phyloP scores from a whole-genome alignment of 92 coral and sea anemone species.

The Umimayanthus kanabou region DNA sequence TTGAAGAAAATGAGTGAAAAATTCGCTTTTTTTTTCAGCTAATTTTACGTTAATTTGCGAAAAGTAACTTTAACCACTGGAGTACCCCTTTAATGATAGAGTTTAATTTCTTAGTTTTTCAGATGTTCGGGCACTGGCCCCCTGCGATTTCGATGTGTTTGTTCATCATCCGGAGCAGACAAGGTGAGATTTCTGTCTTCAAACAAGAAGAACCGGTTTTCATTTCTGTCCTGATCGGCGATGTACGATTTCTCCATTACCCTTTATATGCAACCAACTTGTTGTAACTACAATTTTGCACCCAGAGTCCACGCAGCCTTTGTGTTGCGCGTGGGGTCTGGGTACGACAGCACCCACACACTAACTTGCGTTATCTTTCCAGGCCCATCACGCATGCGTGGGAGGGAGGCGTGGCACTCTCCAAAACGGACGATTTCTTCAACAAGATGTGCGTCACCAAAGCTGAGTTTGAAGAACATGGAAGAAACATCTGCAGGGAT shows the following conservation, averaged over 20 bases:
- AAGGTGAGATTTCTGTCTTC: conserved; percentile 24
- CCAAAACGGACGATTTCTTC: conserved; percentile 79
- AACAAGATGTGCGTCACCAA: conserved; percentile 95
- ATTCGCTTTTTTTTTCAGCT: too few relatives aligned
- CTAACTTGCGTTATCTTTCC: not conserved
- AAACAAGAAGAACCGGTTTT: too few relatives aligned
- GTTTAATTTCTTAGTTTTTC: conserved; percentile 60
- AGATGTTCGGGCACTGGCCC: conserved; percentile 90
- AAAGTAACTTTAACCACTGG: too few relatives aligned
- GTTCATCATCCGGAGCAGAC: conserved; percentile 77
- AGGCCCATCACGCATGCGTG: conserved; percentile 86
- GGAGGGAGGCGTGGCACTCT: conserved; percentile 87
- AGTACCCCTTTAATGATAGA: not conserved
- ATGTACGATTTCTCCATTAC: too few relatives aligned
- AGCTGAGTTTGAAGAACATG: conserved; percentile 96
- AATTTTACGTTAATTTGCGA: too few relatives aligned
- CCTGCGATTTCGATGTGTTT: conserved; percentile 87
- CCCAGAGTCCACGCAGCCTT: not conserved
- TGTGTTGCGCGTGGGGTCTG: not conserved
- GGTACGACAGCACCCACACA: not conserved
- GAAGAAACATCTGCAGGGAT: conserved; percentile 85
- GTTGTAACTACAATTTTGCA: not conserved
- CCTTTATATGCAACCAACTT: too few relatives aligned
- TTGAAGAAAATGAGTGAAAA: too few relatives aligned
- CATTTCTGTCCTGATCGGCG: too few relatives aligned